Percentiles rank a stretch among this genome's conserved stretches.
These are phyloP conservation scores for Drosophila longiperda DNA, from an alignment of 2,888 invertebrate species.

Conservation along the genomic window DNA sequence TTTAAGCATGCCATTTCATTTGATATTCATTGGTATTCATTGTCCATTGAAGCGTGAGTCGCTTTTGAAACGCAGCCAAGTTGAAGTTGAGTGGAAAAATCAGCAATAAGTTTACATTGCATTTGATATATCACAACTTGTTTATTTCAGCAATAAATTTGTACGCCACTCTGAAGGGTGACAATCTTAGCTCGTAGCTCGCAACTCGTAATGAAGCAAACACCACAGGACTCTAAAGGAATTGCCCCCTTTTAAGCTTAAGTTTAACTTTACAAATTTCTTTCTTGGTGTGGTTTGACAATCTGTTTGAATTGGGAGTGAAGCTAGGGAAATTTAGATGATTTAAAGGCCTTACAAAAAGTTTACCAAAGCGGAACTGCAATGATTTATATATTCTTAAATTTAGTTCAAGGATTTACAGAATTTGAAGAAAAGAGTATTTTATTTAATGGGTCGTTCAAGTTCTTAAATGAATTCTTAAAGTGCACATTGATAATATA, in stretches of 20 bases:
- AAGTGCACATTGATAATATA: neutral
- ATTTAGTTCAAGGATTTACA: neutral
- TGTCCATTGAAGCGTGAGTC: constrained; percentile 44
- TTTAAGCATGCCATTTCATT: constrained; percentile 19
- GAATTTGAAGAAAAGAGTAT: neutral
- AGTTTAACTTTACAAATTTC: neutral
- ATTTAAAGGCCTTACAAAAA: neutral
- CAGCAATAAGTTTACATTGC: constrained; percentile 47
- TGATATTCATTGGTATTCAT: neutral
- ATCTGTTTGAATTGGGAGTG: constrained; percentile 23
- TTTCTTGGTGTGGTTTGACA: constrained; percentile 1
- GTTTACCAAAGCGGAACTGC: neutral
- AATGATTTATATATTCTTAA: neutral
- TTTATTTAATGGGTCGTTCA: neutral
- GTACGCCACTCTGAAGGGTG: constrained; percentile 16
- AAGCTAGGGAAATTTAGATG: neutral
- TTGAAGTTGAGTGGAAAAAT: constrained; percentile 42
- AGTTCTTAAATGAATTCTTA: neutral
- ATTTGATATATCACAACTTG: constrained; percentile 62
- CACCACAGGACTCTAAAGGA: constrained; percentile 2
- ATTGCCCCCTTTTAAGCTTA: neutral
- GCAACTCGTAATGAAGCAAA: constrained; percentile 1
- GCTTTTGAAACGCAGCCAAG: constrained; percentile 58
- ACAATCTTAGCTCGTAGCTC: neutral
- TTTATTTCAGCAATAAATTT: constrained; percentile 65